phyloP scores from a whole-genome alignment of 2,113 vertebrate genomes.

The Dicentrarchus labrax region DNA sequence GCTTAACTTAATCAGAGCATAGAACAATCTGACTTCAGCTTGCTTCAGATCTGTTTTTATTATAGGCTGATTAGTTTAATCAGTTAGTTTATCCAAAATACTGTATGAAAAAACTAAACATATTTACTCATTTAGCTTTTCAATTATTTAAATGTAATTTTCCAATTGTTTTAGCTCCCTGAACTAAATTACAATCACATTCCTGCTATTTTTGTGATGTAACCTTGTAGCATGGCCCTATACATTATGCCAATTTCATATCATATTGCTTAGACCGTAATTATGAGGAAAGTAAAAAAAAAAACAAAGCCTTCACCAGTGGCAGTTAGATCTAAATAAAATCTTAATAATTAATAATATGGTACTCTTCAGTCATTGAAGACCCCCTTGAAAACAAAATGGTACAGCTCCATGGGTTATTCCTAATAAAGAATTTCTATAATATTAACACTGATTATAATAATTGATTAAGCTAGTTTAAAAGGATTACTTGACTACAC shows the following conservation, averaged over 20 bases:
- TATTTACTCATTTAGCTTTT: too few relatives aligned
- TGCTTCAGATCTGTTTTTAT: not conserved
- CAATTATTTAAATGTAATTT: not conserved
- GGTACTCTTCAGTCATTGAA: too few relatives aligned
- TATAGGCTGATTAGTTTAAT: conserved; percentile 34
- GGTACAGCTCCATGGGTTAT: too few relatives aligned
- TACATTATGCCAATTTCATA: not conserved
- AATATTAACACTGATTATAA: too few relatives aligned
- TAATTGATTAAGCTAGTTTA: too few relatives aligned
- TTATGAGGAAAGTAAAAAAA: too few relatives aligned
- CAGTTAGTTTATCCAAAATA: conserved; percentile 11
- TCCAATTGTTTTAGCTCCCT: not conserved
- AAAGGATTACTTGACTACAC: not conserved
- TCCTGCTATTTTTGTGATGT: too few relatives aligned
- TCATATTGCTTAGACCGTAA: not conserved
- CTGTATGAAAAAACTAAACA: not conserved
- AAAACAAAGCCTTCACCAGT: not conserved
- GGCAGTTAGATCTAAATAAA: not conserved
- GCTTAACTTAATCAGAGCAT: not conserved
- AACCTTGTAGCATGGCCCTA: too few relatives aligned
- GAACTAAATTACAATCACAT: not conserved
- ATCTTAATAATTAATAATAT: not conserved
- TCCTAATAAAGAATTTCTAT: too few relatives aligned
- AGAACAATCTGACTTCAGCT: not conserved
- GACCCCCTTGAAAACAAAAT: too few relatives aligned